phyloP scores from a whole-genome alignment of 2,888 invertebrate species.

The Trichogramma evanescens region DNA sequence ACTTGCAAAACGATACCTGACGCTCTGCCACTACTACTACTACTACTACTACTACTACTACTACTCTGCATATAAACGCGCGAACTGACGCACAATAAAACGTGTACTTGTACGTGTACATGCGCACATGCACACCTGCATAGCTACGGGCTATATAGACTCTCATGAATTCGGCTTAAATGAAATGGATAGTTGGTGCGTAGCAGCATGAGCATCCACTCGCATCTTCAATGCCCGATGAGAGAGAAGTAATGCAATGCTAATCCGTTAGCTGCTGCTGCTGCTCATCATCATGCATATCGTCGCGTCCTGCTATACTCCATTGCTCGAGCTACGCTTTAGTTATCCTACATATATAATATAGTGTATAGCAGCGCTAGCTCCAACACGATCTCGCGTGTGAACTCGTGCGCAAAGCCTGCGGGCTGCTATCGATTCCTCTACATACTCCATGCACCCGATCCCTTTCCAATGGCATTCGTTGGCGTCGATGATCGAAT shows the following conservation, averaged over 20 bases:
- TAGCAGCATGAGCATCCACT: background rate
- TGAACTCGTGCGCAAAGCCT: conserved; percentile 6
- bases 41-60: background rate
- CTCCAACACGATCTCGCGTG: conserved; percentile 1
- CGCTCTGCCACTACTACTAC: no score
- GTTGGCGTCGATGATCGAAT: background rate
- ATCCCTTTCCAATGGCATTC: background rate
- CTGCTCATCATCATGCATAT: conserved; percentile 10
- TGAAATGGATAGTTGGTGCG: conserved; percentile 42
- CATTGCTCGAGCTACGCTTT: conserved; percentile 1
- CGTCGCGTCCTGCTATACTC: conserved; percentile 22
- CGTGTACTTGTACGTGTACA: background rate
- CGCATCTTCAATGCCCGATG: background rate
- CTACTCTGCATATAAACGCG: conserved; percentile 3
- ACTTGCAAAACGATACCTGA: no score
- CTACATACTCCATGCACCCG: background rate
- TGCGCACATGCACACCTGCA: conserved; percentile 16
- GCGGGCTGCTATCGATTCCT: background rate
- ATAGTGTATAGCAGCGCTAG: background rate
- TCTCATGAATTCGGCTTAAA: conserved; percentile 47
- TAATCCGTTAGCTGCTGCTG: conserved; percentile 33
- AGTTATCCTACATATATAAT: background rate
- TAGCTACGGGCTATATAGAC: conserved; percentile 26
- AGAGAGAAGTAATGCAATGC: conserved; percentile 41
- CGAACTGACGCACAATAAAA: background rate